Conservation (phyloP, 2,888 invertebrate genomes). For the Aradus depressus region DNA sequence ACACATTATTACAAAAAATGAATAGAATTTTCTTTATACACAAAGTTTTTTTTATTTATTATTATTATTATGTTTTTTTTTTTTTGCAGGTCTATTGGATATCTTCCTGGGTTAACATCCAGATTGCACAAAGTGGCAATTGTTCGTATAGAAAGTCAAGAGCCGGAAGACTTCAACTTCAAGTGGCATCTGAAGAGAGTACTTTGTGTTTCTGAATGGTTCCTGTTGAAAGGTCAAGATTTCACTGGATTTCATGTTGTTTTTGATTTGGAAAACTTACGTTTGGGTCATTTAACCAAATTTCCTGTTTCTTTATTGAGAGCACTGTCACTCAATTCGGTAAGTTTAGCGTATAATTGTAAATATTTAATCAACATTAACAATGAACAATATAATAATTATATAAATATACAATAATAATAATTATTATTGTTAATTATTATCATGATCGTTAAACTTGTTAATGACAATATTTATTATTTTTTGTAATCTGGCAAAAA, state of each 20-base stretch:
- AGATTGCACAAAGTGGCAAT: slow-evolving; percentile 29
- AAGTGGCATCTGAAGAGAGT: slow-evolving; percentile 26
- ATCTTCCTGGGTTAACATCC: slow-evolving; percentile 29
- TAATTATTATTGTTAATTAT: too few relatives aligned
- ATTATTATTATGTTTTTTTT: slow-evolving; percentile 1
- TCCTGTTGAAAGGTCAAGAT: slow-evolving; percentile 29
- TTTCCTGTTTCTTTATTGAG: slow-evolving; percentile 29
- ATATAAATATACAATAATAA: too few relatives aligned
- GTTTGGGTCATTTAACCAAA: slow-evolving; percentile 29
- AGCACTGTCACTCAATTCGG: slow-evolving; percentile 30
- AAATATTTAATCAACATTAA: too few relatives aligned
- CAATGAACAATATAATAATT: too few relatives aligned
- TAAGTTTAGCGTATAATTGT: background rate
- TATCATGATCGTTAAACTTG: too few relatives aligned
- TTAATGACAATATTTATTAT: too few relatives aligned
- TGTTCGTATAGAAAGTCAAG: slow-evolving; percentile 27
- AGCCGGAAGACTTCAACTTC: slow-evolving; percentile 27
- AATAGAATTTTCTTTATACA: background rate
- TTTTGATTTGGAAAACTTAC: slow-evolving; percentile 29
- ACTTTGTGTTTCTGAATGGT: slow-evolving; percentile 30
- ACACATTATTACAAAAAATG: too few relatives aligned
- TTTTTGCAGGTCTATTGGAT: slow-evolving; percentile 27
- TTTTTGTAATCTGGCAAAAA: too few relatives aligned
- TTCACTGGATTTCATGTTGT: slow-evolving; percentile 31
- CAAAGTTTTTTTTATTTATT: background rate